Percentiles rank a stretch among this genome's conserved stretches.
Conservation (phyloP, 2,113 vertebrate species). For the Scalopus aquaticus region DNA sequence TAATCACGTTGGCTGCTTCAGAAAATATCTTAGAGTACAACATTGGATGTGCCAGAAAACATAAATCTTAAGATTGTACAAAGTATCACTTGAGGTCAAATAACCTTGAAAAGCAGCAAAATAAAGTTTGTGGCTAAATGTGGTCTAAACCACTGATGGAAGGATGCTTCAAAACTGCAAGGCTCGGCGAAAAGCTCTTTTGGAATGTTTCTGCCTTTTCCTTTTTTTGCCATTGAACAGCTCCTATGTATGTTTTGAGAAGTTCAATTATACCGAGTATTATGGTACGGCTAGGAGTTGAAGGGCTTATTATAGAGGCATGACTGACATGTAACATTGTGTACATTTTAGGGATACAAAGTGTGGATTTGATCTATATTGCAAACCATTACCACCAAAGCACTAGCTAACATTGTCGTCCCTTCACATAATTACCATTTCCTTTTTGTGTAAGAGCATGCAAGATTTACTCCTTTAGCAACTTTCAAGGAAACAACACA, state of each 20-base stretch:
- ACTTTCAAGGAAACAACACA: not conserved
- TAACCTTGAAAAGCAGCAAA: conserved; percentile 15
- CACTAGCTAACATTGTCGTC: not conserved
- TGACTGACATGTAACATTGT: not conserved
- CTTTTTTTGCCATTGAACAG: no score
- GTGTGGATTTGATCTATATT: not conserved
- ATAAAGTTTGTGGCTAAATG: conserved; percentile 32
- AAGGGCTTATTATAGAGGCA: not conserved
- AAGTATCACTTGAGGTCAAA: conserved; percentile 17
- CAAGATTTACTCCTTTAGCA: not conserved
- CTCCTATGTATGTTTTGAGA: not conserved
- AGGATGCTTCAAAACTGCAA: conserved; percentile 2
- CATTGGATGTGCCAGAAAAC: conserved; percentile 24
- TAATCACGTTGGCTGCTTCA: conserved; percentile 26
- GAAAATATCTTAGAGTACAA: conserved; percentile 39
- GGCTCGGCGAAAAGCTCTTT: not conserved
- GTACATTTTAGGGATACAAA: not conserved
- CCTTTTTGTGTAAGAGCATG: not conserved
- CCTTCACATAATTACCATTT: not conserved
- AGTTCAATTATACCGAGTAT: not conserved
- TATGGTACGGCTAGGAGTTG: not conserved
- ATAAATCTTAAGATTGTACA: conserved; percentile 26
- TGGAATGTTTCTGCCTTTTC: not conserved
- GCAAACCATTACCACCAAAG: not conserved
- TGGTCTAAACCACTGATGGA: not conserved